Base-by-base conservation (phyloP, 1,140 invertebrate species). In the Lethrus apterus region DNA sequence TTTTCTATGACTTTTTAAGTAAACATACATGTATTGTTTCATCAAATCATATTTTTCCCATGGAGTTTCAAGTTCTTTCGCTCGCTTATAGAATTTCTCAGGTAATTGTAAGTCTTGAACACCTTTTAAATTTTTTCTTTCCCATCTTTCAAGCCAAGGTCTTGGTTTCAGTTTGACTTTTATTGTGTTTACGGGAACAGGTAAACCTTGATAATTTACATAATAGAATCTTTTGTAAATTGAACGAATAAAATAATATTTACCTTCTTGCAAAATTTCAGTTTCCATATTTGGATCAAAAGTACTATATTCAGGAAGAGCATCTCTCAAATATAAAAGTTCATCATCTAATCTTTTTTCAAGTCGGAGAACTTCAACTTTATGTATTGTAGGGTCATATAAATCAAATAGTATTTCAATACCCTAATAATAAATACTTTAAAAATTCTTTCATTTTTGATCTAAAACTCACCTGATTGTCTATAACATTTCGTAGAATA, bases 1-100 rank as follows among this genome's bases (percentile, higher is more conserved):
- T n/a, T n/a, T n/a, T n/a, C n/a, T n/a, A n/a, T n/a, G n/a, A n/a
- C n/a, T 29, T 7, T 29, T 7, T 38, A 4, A n/a, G 17, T 19
- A 17, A 35, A 57, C 41, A 63, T 74, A 83, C 81, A 92, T 83
- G 62, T 97, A 96, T 40, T 83, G 74, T 68, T 89, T 90, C 90
- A 98, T 94, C 26, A 97, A 70, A 69, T 98, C 93, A 70, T 84
- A 93, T 74, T 91, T 88, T 58, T 88, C 84, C 84, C 86, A 93
- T 7, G 87, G 86, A 57, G 74, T 86, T 34, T 70, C 71, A 26
- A 73, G 62, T 55, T 77, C 63, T 53, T 71, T 65, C 20, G 78
- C 76, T 56, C 74, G 75, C 15, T 67, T 68, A 51, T 70, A 73
- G 54, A 79, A 75, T 57, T 75, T 80, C 49, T 80, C 70, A 53